These are phyloP conservation scores for Melanostoma scalare DNA, from an alignment of 2,888 invertebrate species.

Conservation along the genomic window DNA sequence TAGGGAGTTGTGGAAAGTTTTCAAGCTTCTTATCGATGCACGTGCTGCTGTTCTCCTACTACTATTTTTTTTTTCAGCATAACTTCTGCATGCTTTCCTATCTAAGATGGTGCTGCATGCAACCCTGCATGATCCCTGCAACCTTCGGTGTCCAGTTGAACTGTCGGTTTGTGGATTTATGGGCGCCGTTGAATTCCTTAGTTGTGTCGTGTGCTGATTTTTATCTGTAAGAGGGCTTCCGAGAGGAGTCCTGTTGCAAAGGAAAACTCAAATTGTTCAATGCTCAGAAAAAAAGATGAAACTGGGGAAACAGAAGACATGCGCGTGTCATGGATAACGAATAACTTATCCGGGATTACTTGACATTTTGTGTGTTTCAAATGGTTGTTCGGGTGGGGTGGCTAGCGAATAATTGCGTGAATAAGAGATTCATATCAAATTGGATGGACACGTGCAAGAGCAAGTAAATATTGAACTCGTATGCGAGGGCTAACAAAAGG, in stretches of 20 bases:
- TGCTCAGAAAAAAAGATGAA: slow-evolving; percentile 11
- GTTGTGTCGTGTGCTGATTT: slow-evolving; percentile 69
- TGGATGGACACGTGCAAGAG: slow-evolving; percentile 68
- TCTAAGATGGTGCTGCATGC: slow-evolving; percentile 70
- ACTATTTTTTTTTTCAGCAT: slow-evolving; percentile 29
- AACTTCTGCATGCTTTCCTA: slow-evolving; percentile 52
- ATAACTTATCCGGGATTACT: slow-evolving; percentile 62
- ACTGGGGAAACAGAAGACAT: slow-evolving; percentile 36
- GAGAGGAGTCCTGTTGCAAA: slow-evolving; percentile 23
- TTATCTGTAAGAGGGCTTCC: slow-evolving; percentile 47
- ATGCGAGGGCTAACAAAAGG: slow-evolving; percentile 45
- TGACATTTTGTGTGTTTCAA: slow-evolving; percentile 54
- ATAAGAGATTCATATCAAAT: slow-evolving; percentile 66
- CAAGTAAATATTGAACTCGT: slow-evolving; percentile 28
- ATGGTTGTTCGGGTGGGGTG: slow-evolving; percentile 52
- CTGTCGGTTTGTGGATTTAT: slow-evolving; percentile 70
- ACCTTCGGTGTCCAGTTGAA: slow-evolving; percentile 65
- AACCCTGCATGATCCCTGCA: slow-evolving; percentile 70
- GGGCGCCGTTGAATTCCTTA: slow-evolving; percentile 71
- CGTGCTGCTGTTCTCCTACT: slow-evolving; percentile 65
- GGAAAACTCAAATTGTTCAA: slow-evolving; percentile 43
- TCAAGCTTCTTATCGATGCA: slow-evolving; percentile 68
- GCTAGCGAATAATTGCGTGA: slow-evolving; percentile 70
- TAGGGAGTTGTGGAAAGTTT: slow-evolving; percentile 66
- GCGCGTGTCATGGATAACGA: slow-evolving; percentile 66